Evolutionary conservation across 2,113 vertebrate genomes (phyloP).

Genomic region (Labrus mixtus): DNA sequence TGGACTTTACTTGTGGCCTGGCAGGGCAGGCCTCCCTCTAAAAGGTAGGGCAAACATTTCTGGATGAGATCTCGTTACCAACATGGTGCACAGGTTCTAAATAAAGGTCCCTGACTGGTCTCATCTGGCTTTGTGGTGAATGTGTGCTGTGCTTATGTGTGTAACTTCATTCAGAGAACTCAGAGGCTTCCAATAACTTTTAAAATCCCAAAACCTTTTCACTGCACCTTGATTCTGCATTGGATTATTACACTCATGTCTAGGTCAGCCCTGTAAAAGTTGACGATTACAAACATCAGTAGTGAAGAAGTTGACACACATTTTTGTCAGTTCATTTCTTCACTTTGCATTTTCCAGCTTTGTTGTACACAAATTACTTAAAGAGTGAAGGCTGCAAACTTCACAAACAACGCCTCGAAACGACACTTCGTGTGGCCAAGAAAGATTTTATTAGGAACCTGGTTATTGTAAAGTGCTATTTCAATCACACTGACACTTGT

Average conservation of each 20-base stretch:
- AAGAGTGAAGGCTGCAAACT: too few relatives aligned
- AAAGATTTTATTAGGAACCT: too few relatives aligned
- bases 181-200: not conserved
- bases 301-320: not conserved
- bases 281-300: not conserved
- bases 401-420: too few relatives aligned
- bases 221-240: not conserved
- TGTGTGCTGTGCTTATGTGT: conserved; percentile 11
- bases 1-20: not conserved
- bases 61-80: conserved; percentile 63
- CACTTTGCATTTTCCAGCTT: not conserved
- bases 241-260: not conserved
- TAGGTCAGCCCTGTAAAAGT: not conserved
- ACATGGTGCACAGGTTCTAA: conserved; percentile 58
- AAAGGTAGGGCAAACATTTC: conserved; percentile 64
- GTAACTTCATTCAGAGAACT: not conserved
- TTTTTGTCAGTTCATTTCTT: not conserved
- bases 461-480: too few relatives aligned
- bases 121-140: conserved; percentile 56
- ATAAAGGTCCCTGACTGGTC: conserved; percentile 65
- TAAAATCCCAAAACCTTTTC: too few relatives aligned
- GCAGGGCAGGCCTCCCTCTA: not conserved
- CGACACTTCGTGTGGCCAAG: too few relatives aligned
- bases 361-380: too few relatives aligned
- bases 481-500: too few relatives aligned